Percentiles rank a stretch among this genome's conserved stretches.
Evolutionary conservation across 2,888 invertebrate genomes (phyloP).

Genomic region (Acrobasis repandana): DNA sequence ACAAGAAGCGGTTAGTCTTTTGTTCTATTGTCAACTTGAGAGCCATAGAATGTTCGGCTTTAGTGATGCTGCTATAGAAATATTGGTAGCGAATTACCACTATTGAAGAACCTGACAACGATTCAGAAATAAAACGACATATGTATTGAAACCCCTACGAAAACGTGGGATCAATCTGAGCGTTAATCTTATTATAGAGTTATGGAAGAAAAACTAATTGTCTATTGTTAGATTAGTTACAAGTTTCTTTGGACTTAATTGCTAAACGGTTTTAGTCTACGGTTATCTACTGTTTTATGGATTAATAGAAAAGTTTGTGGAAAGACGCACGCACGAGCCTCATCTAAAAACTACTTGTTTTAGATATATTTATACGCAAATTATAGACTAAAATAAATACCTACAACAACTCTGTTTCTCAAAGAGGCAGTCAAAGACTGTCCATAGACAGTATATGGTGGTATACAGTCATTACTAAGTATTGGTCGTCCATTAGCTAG

Average conservation of each 20-base stretch:
- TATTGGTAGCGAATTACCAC: constrained; percentile 19
- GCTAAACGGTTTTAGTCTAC: neutral
- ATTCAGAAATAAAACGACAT: constrained; percentile 4
- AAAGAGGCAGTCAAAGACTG: too few relatives aligned
- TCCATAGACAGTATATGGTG: too few relatives aligned
- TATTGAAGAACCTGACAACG: neutral
- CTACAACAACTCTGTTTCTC: too few relatives aligned
- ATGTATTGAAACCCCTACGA: constrained; percentile 15
- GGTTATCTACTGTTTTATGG: neutral
- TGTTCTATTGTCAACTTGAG: constrained; percentile 68
- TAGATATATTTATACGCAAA: neutral
- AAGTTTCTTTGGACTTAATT: constrained; percentile 1
- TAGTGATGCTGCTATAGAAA: constrained; percentile 28
- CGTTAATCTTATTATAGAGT: neutral
- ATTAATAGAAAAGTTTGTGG: neutral
- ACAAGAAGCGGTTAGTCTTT: constrained; percentile 64
- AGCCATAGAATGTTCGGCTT: constrained; percentile 47
- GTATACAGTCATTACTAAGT: too few relatives aligned
- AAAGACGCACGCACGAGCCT: neutral
- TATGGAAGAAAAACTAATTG: neutral
- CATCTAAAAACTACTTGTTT: neutral
- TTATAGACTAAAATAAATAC: neutral
- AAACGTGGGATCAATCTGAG: constrained; percentile 15
- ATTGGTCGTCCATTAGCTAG: too few relatives aligned
- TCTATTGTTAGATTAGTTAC: constrained; percentile 6